A percentile compares a stretch with the other conserved stretches of the same genome.
These are phyloP conservation scores for Atherinomorus stipes DNA, from an alignment of 2,113 vertebrate genomes.

Conservation along the genomic window DNA sequence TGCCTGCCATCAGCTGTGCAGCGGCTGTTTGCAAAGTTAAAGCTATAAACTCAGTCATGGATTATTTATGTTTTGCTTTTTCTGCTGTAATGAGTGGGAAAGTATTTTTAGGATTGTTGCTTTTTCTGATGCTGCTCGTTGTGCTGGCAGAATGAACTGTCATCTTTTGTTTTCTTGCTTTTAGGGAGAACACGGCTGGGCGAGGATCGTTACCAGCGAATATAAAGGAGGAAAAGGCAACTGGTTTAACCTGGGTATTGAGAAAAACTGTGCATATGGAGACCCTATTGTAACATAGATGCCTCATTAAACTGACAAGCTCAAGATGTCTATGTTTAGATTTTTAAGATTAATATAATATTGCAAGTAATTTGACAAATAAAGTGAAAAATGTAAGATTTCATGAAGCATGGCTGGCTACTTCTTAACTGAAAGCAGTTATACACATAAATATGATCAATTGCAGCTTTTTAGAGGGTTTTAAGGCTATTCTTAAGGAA, in stretches of 20 bases:
- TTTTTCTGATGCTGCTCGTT: neutral
- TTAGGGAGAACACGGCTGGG: slow-evolving; percentile 95
- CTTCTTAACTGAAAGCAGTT: neutral
- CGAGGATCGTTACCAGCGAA: slow-evolving; percentile 91
- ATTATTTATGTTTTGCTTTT: neutral
- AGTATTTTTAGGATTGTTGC: neutral
- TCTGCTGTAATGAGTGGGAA: neutral
- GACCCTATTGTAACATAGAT: slow-evolving; percentile 84
- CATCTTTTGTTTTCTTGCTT: slow-evolving; percentile 34
- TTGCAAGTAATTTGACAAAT: too few relatives aligned
- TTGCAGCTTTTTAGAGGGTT: neutral
- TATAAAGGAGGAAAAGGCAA: slow-evolving; percentile 89
- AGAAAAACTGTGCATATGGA: slow-evolving; percentile 89
- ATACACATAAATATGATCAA: neutral
- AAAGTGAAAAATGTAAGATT: too few relatives aligned
- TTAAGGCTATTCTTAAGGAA: neutral
- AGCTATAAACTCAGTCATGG: neutral
- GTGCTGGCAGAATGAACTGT: neutral
- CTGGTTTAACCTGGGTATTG: slow-evolving; percentile 92
- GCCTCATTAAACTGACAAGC: neutral
- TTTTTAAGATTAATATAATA: neutral
- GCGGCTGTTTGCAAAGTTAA: neutral
- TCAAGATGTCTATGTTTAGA: neutral
- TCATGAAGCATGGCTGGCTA: neutral
- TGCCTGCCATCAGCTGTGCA: neutral